Evolutionary conservation across 2,888 invertebrate species (phyloP).

Genomic region (Dyspetes luteomarginatus): DNA sequence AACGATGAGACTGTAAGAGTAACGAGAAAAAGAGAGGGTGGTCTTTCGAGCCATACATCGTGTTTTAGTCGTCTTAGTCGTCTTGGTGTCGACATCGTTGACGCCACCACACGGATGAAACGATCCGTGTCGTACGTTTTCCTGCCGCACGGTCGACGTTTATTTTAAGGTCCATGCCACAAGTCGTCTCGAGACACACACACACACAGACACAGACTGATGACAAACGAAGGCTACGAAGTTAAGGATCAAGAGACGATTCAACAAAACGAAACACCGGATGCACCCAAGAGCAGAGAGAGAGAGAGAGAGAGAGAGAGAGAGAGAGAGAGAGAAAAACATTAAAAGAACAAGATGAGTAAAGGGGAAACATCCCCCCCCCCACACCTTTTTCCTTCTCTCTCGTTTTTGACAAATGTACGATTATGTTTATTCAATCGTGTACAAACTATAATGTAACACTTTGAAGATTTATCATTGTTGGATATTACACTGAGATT

Average conservation of each 20-base stretch:
- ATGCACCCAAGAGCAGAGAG: constrained; percentile 56
- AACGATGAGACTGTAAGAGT: constrained; percentile 57
- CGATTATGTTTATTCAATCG: background rate
- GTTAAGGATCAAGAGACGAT: constrained; percentile 51
- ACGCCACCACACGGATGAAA: constrained; percentile 52
- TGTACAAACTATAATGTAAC: background rate
- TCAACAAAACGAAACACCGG: constrained; percentile 59
- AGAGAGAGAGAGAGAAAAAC: too few relatives aligned
- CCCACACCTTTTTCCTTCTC: background rate
- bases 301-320: constrained; percentile 38
- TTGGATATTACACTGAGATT: too few relatives aligned
- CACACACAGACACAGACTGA: constrained; percentile 2
- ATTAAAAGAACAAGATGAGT: too few relatives aligned
- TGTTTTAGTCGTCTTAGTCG: too few relatives aligned
- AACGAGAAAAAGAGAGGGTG: constrained; percentile 50
- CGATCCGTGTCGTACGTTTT: constrained; percentile 59
- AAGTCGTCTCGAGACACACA: constrained; percentile 42
- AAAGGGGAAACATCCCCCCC: too few relatives aligned
- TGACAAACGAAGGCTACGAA: constrained; percentile 43
- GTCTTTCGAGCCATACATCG: constrained; percentile 3
- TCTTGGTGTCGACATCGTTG: constrained; percentile 24
- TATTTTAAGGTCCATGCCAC: constrained; percentile 59
- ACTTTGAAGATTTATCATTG: too few relatives aligned
- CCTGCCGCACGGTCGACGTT: constrained; percentile 40
- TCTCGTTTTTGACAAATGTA: background rate